Conservation (phyloP, 2,888 invertebrate species). For the Ctenicera cuprea region DNA sequence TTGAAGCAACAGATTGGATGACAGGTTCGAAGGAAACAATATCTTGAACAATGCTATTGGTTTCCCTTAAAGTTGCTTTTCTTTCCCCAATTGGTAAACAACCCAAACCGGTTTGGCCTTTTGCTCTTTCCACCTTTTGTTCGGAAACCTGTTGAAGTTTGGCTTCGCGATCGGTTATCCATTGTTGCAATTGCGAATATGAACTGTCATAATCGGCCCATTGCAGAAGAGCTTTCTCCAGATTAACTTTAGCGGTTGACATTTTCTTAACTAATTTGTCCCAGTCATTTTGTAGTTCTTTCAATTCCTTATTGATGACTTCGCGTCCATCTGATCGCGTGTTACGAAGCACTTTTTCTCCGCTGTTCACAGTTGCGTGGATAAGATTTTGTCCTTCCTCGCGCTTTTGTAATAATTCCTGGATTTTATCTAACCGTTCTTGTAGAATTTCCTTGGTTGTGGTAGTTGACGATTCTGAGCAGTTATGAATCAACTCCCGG, state of each 20-base stretch:
- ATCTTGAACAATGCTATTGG: constrained; percentile 96
- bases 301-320: constrained; percentile 89
- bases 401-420: constrained; percentile 86
- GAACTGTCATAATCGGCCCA: constrained; percentile 98
- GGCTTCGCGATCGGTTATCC: constrained; percentile 95
- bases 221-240: constrained; percentile 93
- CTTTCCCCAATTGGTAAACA: constrained; percentile 89
- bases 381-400: constrained; percentile 92
- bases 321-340: constrained; percentile 93
- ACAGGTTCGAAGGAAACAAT: constrained; percentile 97
- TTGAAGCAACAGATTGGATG: constrained; percentile 95
- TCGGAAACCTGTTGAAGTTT: constrained; percentile 93
- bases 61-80: constrained; percentile 91
- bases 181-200: constrained; percentile 93
- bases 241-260: constrained; percentile 91
- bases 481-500: constrained; percentile 86
- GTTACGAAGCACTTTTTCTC: constrained; percentile 91
- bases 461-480: constrained; percentile 86
- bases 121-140: constrained; percentile 86
- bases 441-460: constrained; percentile 90
- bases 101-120: constrained; percentile 85
- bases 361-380: constrained; percentile 90
- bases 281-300: constrained; percentile 94
- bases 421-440: constrained; percentile 84
- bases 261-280: constrained; percentile 93